Conservation (phyloP, 2,113 vertebrate species). For the Verasper variegatus region DNA sequence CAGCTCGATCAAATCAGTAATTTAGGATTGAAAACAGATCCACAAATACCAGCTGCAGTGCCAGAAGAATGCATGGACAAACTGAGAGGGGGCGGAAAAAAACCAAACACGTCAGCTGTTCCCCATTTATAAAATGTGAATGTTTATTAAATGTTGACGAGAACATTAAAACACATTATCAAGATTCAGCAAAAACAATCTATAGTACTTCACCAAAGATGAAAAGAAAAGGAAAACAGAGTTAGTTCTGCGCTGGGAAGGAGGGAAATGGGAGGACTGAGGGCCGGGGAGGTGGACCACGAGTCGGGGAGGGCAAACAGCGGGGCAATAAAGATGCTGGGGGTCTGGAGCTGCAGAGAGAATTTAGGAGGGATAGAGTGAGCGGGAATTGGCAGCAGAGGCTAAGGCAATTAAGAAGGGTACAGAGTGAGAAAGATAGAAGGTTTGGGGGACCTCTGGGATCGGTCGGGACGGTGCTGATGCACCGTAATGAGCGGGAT, state of each 20-base stretch:
- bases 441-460: slow-evolving; percentile 50
- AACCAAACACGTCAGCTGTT: slow-evolving; percentile 25
- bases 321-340: slow-evolving; percentile 40
- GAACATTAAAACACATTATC: slow-evolving; percentile 85
- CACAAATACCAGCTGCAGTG: neutral
- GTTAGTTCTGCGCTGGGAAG: slow-evolving; percentile 65
- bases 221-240: slow-evolving; percentile 59
- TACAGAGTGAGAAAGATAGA: slow-evolving; percentile 67
- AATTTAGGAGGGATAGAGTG: slow-evolving; percentile 48
- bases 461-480: slow-evolving; percentile 58
- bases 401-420: slow-evolving; percentile 74
- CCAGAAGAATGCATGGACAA: neutral
- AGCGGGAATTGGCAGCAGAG: slow-evolving; percentile 59
- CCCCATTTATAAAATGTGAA: slow-evolving; percentile 84
- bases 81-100: neutral
- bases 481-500: slow-evolving; percentile 62
- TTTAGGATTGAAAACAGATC: neutral
- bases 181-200: slow-evolving; percentile 83
- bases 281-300: neutral
- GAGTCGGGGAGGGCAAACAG: slow-evolving; percentile 1
- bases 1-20: neutral
- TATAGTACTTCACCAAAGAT: slow-evolving; percentile 77
- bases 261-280: slow-evolving; percentile 11
- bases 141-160: slow-evolving; percentile 86
- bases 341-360: slow-evolving; percentile 20